Evolutionary conservation across 2,888 invertebrate genomes (phyloP), one percentile per base, ranked within the genome.

Genomic region (Spodoptera exigua): DNA sequence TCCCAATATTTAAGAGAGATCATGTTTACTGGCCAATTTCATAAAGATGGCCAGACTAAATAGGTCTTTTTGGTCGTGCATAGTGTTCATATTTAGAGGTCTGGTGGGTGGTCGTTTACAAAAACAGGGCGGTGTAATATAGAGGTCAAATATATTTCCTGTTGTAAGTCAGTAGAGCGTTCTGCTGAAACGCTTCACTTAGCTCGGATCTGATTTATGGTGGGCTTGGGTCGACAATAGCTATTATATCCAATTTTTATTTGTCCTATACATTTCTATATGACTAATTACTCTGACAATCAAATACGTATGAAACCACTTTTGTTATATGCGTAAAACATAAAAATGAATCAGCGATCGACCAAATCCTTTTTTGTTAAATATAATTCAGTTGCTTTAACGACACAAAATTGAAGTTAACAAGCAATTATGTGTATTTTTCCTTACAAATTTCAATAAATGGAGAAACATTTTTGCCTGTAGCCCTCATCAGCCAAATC

Each of bases 91-190:
- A 68, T 67, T 67, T 63, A 54, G 46, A 68, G 78, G 18, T 73
- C 75, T 65, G 18, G 48, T 32, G 36, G 11, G 14, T 69, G 69
- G 77, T 45, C 71, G 49, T 63, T 61, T 65, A 72, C 70, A 78
- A 76, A 78, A 78, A 75, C 76, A 66, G 78, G 78, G 76, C 44
- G 49, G 39, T 47, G 76, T 82, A 85, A 86, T 88, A 87, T 62
- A 49, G 89, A 88, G 87, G 87, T 87, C 87, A 87, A 86, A 89
- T 87, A 87, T 91, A 89, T 91, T 91, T 74, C 61, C 87, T 81
- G 85, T 85, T 90, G 88, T 91, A 91, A 90, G 88, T 91, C 89
- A 90, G 89, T 84, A 84, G 80, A 83, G 81, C 87, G 83, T 89
- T 89, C 82, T 86, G 85, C 80, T 77, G 88, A 87, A 89, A 87